These are phyloP conservation scores for Hiodon tergisus DNA, from an alignment of 2,113 vertebrate genomes.

Conservation along the genomic window DNA sequence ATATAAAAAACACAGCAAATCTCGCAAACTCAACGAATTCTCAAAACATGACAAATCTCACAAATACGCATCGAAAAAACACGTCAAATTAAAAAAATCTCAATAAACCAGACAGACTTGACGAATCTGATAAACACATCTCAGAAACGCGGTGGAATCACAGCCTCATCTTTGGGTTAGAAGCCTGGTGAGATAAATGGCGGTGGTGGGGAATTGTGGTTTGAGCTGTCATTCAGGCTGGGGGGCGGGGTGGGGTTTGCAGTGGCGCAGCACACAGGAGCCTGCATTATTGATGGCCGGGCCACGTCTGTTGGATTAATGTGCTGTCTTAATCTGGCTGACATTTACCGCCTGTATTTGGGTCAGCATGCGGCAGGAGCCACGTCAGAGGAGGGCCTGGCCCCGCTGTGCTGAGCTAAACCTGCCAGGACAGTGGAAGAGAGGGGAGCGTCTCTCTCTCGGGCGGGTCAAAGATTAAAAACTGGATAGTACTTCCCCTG, in stretches of 20 bases:
- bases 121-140: too few relatives aligned
- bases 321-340: conserved; percentile 26
- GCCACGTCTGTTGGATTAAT: conserved; percentile 13
- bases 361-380: conserved; percentile 28
- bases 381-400: conserved; percentile 26
- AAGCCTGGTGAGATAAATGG: neutral
- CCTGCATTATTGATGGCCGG: conserved; percentile 32
- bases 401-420: conserved; percentile 37
- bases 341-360: conserved; percentile 29
- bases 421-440: conserved; percentile 32
- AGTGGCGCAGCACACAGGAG: neutral
- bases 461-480: conserved; percentile 53
- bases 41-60: too few relatives aligned
- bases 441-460: conserved; percentile 40
- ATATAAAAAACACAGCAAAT: too few relatives aligned
- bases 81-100: too few relatives aligned
- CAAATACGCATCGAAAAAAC: too few relatives aligned
- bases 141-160: too few relatives aligned
- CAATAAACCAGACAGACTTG: too few relatives aligned
- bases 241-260: conserved; percentile 22
- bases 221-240: neutral
- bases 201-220: neutral
- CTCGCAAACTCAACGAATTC: too few relatives aligned
- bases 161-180: neutral
- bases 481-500: conserved; percentile 48